Conservation (phyloP, 2,797 vertebrate genomes). For the Periparus ater region DNA sequence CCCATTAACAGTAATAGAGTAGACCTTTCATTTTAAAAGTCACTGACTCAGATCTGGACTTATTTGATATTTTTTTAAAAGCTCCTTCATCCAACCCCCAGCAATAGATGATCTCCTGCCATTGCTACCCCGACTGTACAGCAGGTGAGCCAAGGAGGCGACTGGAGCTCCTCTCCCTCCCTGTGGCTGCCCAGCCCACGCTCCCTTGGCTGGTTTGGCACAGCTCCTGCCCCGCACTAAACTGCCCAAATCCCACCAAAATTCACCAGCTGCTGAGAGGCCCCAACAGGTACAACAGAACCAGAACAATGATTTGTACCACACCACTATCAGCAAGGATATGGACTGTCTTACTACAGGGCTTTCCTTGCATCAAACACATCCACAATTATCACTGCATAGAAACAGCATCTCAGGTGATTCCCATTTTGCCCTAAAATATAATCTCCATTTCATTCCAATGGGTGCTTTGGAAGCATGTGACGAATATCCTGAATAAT, state of each 20-base stretch:
- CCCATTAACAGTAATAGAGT: conserved; percentile 64
- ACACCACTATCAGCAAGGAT: neutral
- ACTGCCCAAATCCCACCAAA: neutral
- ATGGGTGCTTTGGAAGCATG: neutral
- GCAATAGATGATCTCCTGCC: neutral
- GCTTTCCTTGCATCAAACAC: neutral
- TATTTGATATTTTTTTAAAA: conserved; percentile 65
- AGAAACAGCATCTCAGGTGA: conserved; percentile 32
- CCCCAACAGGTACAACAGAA: rapidly evolving
- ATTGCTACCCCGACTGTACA: neutral
- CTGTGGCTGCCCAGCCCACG: neutral
- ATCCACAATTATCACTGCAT: neutral
- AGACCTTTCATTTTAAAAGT: conserved; percentile 76
- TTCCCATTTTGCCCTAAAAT: conserved; percentile 56
- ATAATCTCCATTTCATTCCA: conserved; percentile 63
- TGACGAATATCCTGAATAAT: conserved; percentile 10
- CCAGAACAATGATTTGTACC: neutral
- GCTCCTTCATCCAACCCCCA: conserved; percentile 28
- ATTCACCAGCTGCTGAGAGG: rapidly evolving
- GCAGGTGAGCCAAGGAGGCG: neutral
- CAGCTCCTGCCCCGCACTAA: neutral
- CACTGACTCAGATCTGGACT: conserved; percentile 69
- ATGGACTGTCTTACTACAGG: neutral
- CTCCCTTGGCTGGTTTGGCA: neutral
- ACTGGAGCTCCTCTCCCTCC: neutral